Evolutionary conservation across 2,113 vertebrate species (phyloP).

Genomic region (Rana temporaria): DNA sequence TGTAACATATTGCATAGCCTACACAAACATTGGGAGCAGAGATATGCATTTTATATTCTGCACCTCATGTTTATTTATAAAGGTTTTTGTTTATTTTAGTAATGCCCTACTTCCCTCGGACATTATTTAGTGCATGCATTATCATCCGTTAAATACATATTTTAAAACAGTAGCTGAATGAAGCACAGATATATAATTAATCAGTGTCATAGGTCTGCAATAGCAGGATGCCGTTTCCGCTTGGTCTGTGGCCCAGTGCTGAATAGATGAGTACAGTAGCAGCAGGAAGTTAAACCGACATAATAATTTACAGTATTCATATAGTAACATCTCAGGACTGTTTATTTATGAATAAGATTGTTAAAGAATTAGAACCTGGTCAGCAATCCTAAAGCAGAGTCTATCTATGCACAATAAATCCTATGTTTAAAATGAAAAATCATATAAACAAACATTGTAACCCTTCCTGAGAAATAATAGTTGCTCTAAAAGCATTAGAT

Average conservation of each 20-base stretch:
- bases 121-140: slow-evolving; percentile 47
- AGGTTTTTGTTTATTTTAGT: slow-evolving; percentile 25
- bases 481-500: no score
- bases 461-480: no score
- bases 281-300: not conserved
- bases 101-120: slow-evolving; percentile 8
- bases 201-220: slow-evolving; percentile 57
- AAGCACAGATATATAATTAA: slow-evolving; percentile 48
- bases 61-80: slow-evolving; percentile 36
- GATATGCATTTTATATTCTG: slow-evolving; percentile 47
- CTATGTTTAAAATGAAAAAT: no score
- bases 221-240: not conserved
- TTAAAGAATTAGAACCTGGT: no score
- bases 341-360: no score
- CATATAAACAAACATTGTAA: no score
- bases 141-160: slow-evolving; percentile 35
- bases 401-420: no score
- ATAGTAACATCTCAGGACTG: no score
- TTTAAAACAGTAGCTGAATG: slow-evolving; percentile 20
- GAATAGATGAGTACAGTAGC: not conserved
- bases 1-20: not conserved
- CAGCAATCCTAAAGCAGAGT: no score
- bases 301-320: not conserved
- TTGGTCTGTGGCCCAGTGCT: not conserved
- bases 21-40: not conserved